Conservation (phyloP, 2,888 invertebrate genomes). For the Andricus curvator region DNA sequence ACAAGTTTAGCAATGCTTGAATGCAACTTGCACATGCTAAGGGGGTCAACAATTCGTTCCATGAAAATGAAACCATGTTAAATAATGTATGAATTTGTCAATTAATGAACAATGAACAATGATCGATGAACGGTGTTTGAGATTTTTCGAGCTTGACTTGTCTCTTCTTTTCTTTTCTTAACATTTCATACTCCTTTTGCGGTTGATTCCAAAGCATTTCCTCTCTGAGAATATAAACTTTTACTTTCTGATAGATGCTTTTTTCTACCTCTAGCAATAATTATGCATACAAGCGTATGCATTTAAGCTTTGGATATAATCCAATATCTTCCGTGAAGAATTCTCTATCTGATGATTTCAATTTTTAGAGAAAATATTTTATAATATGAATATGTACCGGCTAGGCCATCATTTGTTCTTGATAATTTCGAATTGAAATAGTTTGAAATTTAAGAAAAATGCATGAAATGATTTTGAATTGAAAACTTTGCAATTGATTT, state of each 20-base stretch:
- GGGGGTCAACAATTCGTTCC: slow-evolving; percentile 7
- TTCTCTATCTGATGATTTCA: not conserved
- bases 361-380: not conserved
- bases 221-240: not conserved
- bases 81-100: slow-evolving; percentile 10
- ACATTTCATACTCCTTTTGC: not conserved
- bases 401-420: too few relatives aligned
- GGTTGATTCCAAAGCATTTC: not conserved
- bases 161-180: slow-evolving; percentile 24
- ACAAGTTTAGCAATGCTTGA: slow-evolving; percentile 9
- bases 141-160: slow-evolving; percentile 12
- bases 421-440: too few relatives aligned
- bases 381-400: not conserved
- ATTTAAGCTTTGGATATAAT: not conserved
- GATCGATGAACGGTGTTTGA: not conserved
- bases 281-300: not conserved
- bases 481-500: too few relatives aligned
- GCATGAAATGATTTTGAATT: too few relatives aligned
- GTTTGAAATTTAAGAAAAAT: too few relatives aligned
- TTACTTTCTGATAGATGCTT: not conserved
- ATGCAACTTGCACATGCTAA: slow-evolving; percentile 13
- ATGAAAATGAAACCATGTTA: slow-evolving; percentile 23
- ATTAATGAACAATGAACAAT: slow-evolving; percentile 1
- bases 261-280: not conserved
- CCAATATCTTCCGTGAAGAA: not conserved